Base-by-base conservation (phyloP, 2,113 vertebrate species). In the Panthera tigris region DNA sequence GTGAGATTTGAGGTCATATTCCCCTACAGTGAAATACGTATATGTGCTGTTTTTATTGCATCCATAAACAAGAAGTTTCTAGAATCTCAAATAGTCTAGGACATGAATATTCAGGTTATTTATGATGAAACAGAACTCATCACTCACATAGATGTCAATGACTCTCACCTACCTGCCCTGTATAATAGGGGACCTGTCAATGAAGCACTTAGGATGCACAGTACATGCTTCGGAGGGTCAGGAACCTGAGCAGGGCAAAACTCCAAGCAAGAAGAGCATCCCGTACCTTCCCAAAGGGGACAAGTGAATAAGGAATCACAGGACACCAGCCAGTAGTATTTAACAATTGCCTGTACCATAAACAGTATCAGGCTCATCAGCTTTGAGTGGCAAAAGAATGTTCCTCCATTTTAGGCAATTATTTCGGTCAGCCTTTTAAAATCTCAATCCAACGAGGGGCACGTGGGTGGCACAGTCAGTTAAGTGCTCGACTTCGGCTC, bases 81-180 rank as follows among this genome's bases (percentile, higher is more conserved):
- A 93, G 82, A 78, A 95, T 89, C 57, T 36, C 45, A 73, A 80
- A 55, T 29, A 97, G 39, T 39, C 71, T 65, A 21, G 15, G 29
- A 27, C 27, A 74, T 95, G 63, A 86, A 95, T 96, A 97, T 95
- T 73, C 66, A 86, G 39, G n/a, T 50, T 79, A 65, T 73, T 78
- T 93, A 63, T n/a, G 39, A 85, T 91, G 63, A 85, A 97, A 80
- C 4, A 80, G 55, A 93, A 57, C 61, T 92, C 89, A 80, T 96
- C 82, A 82, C 23, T 98, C 86, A 95, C 83, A 80, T 0, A 83
- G 27, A 96, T 52, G 73, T 29, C 92, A 69, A n/a, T 86, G 92
- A n/a, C 21, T 68, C 27, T 89, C 36, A 95, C 61, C 68, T 80
- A 29, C 52, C 19, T 39, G 48, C 13, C 71, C 55, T 78, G 27